Conservation (phyloP, 1,140 invertebrate genomes). For the Portunus trituberculatus region DNA sequence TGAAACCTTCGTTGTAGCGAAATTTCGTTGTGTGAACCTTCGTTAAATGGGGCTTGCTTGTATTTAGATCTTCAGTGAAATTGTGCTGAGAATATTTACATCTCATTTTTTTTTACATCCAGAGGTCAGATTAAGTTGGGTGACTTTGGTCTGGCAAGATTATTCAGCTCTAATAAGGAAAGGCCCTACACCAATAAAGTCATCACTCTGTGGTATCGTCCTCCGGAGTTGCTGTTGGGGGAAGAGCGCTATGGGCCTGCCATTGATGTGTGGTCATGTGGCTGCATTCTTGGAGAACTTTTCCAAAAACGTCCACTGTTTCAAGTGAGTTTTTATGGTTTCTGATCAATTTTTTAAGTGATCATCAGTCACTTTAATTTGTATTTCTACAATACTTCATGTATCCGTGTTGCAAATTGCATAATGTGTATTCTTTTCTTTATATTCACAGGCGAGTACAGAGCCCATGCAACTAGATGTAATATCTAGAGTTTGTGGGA, state of each 20-base stretch:
- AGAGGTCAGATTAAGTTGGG: conserved; percentile 99
- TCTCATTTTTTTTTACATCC: conserved; percentile 78
- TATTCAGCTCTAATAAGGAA: conserved; percentile 96
- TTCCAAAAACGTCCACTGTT: conserved; percentile 98
- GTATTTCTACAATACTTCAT: too few species aligned
- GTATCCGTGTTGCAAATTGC: too few species aligned
- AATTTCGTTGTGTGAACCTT: too few species aligned
- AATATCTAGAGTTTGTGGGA: conserved; percentile 97
- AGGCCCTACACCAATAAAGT: conserved; percentile 96
- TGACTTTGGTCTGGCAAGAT: conserved; percentile 97
- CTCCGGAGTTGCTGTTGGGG: conserved; percentile 97
- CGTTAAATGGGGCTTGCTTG: too few species aligned
- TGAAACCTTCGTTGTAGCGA: too few species aligned
- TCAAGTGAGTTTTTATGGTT: conserved; percentile 84
- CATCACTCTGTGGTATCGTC: conserved; percentile 99
- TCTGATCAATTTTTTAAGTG: neutral
- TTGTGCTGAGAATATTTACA: too few species aligned
- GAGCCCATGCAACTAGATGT: conserved; percentile 97
- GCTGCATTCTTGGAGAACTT: conserved; percentile 98
- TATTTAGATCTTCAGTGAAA: too few species aligned
- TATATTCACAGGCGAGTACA: conserved; percentile 68
- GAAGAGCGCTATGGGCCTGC: conserved; percentile 99
- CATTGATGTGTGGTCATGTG: conserved; percentile 99
- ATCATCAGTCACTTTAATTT: too few species aligned
- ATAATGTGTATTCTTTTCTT: neutral